Evolutionary conservation across 2,888 invertebrate genomes (phyloP).

Genomic region (Troides oblongomaculatus): DNA sequence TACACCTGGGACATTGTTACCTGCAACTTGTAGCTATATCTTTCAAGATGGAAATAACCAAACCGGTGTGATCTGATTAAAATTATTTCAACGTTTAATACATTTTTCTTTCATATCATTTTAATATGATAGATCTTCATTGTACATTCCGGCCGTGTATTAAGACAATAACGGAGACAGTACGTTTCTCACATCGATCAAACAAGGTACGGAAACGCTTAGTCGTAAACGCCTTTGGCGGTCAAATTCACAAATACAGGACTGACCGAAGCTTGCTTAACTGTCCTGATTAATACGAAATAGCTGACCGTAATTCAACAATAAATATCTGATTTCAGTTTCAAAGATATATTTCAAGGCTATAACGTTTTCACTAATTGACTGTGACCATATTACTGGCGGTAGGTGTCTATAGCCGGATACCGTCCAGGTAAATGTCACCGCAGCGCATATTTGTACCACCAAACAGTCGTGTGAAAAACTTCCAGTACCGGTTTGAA

Average conservation of each 20-base stretch:
- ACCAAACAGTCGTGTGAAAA: no score
- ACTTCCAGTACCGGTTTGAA: no score
- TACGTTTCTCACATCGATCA: background rate
- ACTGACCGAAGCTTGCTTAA: background rate
- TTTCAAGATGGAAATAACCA: background rate
- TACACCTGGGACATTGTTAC: background rate
- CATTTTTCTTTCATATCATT: no score
- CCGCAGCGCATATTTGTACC: no score
- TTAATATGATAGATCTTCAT: no score
- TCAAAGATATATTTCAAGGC: no score
- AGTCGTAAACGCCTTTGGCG: background rate
- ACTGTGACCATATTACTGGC: no score
- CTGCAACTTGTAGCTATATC: background rate
- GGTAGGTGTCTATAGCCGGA: no score
- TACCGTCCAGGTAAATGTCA: no score
- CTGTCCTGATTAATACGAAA: background rate
- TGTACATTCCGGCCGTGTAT: background rate
- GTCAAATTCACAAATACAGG: background rate
- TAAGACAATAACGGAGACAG: background rate
- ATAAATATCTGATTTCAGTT: background rate
- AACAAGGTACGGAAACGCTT: background rate
- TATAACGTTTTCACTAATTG: no score
- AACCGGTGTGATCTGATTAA: background rate
- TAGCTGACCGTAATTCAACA: background rate
- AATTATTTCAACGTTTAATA: background rate